Conservation (phyloP, 2,888 invertebrate species). For the Drosophila glabriapex region DNA sequence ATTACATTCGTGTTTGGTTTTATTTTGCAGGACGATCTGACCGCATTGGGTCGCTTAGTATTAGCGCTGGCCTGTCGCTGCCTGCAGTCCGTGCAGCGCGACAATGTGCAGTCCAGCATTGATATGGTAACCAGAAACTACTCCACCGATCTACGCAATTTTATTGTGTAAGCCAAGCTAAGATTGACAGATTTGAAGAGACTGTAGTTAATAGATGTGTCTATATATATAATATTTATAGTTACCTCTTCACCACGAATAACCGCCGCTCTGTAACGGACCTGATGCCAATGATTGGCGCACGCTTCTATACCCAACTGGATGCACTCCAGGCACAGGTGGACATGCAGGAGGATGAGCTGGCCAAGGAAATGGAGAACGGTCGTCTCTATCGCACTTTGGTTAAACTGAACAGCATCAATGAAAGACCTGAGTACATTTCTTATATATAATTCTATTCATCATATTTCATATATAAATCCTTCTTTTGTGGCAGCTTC, state of each 20-base stretch:
- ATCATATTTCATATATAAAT: neutral
- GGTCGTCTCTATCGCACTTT: slow-evolving; percentile 96
- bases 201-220: neutral
- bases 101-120: slow-evolving; percentile 94
- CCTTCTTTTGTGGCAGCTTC: slow-evolving; percentile 87
- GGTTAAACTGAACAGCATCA: slow-evolving; percentile 96
- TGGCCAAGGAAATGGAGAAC: slow-evolving; percentile 97
- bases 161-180: slow-evolving; percentile 91
- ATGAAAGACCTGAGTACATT: slow-evolving; percentile 96
- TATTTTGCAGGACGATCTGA: slow-evolving; percentile 91
- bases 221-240: slow-evolving; percentile 78
- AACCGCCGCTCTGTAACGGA: slow-evolving; percentile 94
- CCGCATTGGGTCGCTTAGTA: slow-evolving; percentile 95
- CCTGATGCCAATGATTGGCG: slow-evolving; percentile 99
- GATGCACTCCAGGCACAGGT: slow-evolving; percentile 95
- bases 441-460: rapidly evolving
- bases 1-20: neutral
- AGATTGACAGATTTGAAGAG: rapidly evolving
- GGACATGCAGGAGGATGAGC: slow-evolving; percentile 95
- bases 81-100: slow-evolving; percentile 93
- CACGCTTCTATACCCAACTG: slow-evolving; percentile 97
- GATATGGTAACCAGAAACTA: slow-evolving; percentile 96
- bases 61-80: slow-evolving; percentile 97
- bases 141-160: slow-evolving; percentile 96
- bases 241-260: slow-evolving; percentile 90